These are phyloP conservation scores for Blera fallax DNA, from an alignment of 2,888 invertebrate species.

Conservation along the genomic window DNA sequence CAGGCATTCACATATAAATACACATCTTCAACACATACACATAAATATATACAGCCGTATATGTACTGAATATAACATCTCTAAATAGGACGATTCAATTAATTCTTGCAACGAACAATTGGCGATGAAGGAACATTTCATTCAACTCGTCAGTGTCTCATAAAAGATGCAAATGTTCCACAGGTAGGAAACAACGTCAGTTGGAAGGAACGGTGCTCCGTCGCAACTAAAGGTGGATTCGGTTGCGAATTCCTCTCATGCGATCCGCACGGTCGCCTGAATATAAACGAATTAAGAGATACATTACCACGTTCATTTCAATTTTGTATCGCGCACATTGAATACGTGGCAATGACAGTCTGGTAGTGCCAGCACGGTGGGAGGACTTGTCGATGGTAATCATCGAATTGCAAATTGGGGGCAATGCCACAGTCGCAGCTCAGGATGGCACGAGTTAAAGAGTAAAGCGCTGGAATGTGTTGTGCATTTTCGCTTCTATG, in stretches of 20 bases:
- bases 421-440: slow-evolving; percentile 28
- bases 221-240: slow-evolving; percentile 14
- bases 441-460: background rate
- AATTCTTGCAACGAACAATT: slow-evolving; percentile 63
- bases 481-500: background rate
- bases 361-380: background rate
- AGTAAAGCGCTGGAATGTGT: background rate
- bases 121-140: slow-evolving; percentile 71
- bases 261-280: slow-evolving; percentile 65
- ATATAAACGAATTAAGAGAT: slow-evolving; percentile 73
- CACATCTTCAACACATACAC: background rate
- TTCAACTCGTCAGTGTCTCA: slow-evolving; percentile 66
- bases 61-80: background rate
- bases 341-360: slow-evolving; percentile 62
- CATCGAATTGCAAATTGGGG: slow-evolving; percentile 63
- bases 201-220: background rate
- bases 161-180: slow-evolving; percentile 72
- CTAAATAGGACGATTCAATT: slow-evolving; percentile 70
- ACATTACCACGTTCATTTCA: slow-evolving; percentile 71
- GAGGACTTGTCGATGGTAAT: slow-evolving; percentile 47
- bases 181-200: slow-evolving; percentile 42
- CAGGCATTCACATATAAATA: slow-evolving; percentile 42
- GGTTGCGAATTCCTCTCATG: slow-evolving; percentile 51
- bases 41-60: background rate
- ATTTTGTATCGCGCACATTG: slow-evolving; percentile 70